Evolutionary conservation across 2,888 invertebrate genomes (phyloP), one percentile per base, ranked within the genome.

Genomic region (Arenicola marina): DNA sequence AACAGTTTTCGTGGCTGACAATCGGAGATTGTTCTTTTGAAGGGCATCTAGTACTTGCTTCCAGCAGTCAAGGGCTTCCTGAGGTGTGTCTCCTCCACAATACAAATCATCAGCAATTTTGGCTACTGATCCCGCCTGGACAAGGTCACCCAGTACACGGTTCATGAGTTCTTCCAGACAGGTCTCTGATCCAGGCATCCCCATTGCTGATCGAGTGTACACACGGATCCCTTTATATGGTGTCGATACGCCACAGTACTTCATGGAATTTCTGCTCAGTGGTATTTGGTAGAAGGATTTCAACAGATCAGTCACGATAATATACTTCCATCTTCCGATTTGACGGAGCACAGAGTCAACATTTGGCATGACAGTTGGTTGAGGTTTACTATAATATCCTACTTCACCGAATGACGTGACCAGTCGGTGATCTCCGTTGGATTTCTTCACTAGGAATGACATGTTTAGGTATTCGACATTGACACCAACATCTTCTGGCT

Each of bases 161-260:
- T 64, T 69, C 67, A 69, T 72, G 4, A 72, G 32, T 56, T 75
- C 73, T 32, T 72, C 71, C 0, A 73, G 56, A 4, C 63, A 68
- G 0, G 70, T 73, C 63, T 73, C 71, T 21, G 70, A 69, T 2
- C 70, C 68, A 1, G 68, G 73, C 70, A 72, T 73, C 1, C 74
- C 73, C 73, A 73, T 73, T 2, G 72, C 72, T 53, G 68, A 72
- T 18, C 70, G 33, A 2, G 69, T 63, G 48, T 73, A 74, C 0
- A 73, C 70, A 11, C 69, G 51, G 7, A 69, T 56, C 18, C 71
- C 71, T 2, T 59, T 34, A 54, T 63, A 73, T 51, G 70, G 74
- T 1, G 71, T 74, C 4, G 61, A 66, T 7, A 74, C 67, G 2
- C 71, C 68, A 58, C 70, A 72, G 43, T 73, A 70, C 32, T 72